Percentiles rank a stretch among this genome's conserved stretches.
These are phyloP conservation scores for Xerus rutilus DNA, from an alignment of 2,797 vertebrate genomes.

Conservation along the genomic window DNA sequence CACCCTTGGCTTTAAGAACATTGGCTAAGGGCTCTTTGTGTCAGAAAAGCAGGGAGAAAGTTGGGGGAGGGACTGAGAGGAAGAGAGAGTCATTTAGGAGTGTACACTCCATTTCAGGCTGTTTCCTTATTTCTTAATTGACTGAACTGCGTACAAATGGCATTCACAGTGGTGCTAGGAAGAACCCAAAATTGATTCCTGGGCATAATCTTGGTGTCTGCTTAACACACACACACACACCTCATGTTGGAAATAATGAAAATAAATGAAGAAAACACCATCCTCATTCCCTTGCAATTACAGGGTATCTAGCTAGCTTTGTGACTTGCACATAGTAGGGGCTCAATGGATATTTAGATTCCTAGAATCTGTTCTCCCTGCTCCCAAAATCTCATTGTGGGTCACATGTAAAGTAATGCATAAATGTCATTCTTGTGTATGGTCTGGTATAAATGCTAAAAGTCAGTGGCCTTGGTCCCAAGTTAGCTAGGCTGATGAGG, in stretches of 20 bases:
- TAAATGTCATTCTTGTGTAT: background rate
- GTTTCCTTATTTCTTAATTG: slow-evolving; percentile 14
- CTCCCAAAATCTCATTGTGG: background rate
- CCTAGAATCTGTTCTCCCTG: background rate
- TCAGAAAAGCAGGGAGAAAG: background rate
- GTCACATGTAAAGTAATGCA: background rate
- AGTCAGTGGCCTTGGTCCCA: background rate
- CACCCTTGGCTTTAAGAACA: slow-evolving; percentile 39
- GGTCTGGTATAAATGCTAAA: slow-evolving; percentile 42
- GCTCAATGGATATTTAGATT: background rate
- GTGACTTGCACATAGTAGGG: background rate
- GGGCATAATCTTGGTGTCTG: background rate
- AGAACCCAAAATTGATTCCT: slow-evolving; percentile 21
- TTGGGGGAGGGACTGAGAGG: background rate
- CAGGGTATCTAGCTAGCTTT: background rate
- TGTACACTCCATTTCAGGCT: background rate
- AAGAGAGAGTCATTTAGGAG: background rate
- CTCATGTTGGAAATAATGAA: background rate
- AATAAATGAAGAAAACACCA: slow-evolving; percentile 47
- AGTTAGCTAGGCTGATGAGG: background rate
- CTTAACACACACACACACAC: background rate
- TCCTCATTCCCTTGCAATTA: background rate
- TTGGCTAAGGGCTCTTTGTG: slow-evolving; percentile 44
- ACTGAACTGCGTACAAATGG: background rate
- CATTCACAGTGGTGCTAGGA: background rate